Conservation (phyloP, 2,888 invertebrate species). For the Synergus laeviventris region DNA sequence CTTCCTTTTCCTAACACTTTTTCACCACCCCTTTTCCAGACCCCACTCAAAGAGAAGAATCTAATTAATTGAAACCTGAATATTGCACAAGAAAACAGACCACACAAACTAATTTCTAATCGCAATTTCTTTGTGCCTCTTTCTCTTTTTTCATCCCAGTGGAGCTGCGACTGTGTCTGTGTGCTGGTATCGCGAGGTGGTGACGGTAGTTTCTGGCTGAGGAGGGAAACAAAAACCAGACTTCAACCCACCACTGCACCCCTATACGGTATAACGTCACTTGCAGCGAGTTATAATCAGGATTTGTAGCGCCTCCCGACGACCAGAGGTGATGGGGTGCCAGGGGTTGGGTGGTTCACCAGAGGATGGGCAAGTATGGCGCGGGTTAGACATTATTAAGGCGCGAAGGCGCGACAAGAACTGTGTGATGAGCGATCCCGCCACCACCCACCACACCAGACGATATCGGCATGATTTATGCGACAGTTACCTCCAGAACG, state of each 20-base stretch:
- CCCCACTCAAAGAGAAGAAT: not conserved
- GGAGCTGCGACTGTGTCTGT: not conserved
- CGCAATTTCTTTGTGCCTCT: slow-evolving; percentile 4
- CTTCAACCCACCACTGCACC: slow-evolving; percentile 70
- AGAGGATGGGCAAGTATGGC: slow-evolving; percentile 55
- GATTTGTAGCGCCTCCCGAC: slow-evolving; percentile 73
- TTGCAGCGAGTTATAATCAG: slow-evolving; percentile 77
- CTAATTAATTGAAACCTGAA: not conserved
- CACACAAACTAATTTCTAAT: not conserved
- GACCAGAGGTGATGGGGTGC: slow-evolving; percentile 51
- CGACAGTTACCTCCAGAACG: slow-evolving; percentile 59
- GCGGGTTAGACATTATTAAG: slow-evolving; percentile 72
- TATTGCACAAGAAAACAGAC: not conserved
- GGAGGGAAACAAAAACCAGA: slow-evolving; percentile 74
- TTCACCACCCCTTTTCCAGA: too few species aligned
- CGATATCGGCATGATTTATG: slow-evolving; percentile 75
- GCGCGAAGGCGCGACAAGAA: slow-evolving; percentile 75
- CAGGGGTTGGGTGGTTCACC: slow-evolving; percentile 52
- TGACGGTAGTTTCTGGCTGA: slow-evolving; percentile 41
- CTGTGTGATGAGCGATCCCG: slow-evolving; percentile 74
- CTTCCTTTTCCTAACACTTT: too few species aligned
- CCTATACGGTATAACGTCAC: slow-evolving; percentile 74
- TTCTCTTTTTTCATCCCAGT: slow-evolving; percentile 19
- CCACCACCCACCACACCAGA: slow-evolving; percentile 70
- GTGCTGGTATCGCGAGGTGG: slow-evolving; percentile 46